phyloP scores from a whole-genome alignment of 2,888 invertebrate genomes.

The Caradrina kadenii region DNA sequence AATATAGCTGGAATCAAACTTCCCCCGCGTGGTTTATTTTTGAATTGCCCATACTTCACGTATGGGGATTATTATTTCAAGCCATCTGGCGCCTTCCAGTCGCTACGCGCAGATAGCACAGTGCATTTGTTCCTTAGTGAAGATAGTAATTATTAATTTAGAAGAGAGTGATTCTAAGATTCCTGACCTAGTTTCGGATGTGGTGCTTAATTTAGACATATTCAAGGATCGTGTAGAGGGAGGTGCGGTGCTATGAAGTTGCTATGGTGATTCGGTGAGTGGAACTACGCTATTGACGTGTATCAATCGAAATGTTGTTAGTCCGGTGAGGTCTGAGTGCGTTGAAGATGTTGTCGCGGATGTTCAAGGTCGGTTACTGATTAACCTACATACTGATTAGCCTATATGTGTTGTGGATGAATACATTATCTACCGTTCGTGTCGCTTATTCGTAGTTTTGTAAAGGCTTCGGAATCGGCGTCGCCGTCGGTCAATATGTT shows the following conservation, averaged over 20 bases:
- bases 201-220: conserved; percentile 76
- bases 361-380: conserved; percentile 74
- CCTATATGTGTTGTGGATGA: conserved; percentile 41
- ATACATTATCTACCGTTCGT: conserved; percentile 50
- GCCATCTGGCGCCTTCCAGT: conserved; percentile 80
- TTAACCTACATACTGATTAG: conserved; percentile 33
- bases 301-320: conserved; percentile 67
- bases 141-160: conserved; percentile 67
- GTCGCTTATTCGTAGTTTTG: conserved; percentile 34
- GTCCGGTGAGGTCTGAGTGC: conserved; percentile 55
- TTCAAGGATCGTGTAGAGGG: conserved; percentile 73
- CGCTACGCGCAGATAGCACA: conserved; percentile 68
- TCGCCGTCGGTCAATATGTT: conserved; percentile 1
- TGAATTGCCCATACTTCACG: conserved; percentile 74
- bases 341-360: conserved; percentile 70
- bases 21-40: conserved; percentile 88
- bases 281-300: conserved; percentile 67
- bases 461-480: conserved; percentile 24
- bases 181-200: conserved; percentile 82
- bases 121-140: conserved; percentile 67
- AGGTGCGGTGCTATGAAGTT: conserved; percentile 77
- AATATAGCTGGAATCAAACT: conserved; percentile 82
- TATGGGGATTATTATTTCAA: conserved; percentile 85
- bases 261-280: conserved; percentile 78
- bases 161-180: conserved; percentile 71